Percentiles rank a stretch among this genome's conserved stretches.
These are phyloP conservation scores for Ganaspis brasiliensis DNA, from an alignment of 2,888 invertebrate genomes.

Conservation along the genomic window DNA sequence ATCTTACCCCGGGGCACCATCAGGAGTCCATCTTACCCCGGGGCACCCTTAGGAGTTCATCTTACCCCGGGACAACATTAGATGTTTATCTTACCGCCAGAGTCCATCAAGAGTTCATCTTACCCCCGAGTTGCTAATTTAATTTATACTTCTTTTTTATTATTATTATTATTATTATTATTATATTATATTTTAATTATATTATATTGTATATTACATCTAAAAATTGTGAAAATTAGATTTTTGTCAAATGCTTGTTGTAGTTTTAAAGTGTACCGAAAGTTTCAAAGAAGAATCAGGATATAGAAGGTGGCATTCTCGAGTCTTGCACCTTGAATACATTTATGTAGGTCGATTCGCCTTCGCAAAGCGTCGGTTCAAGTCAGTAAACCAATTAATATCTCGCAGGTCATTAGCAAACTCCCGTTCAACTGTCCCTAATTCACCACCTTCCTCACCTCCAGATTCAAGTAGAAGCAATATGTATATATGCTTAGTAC, in stretches of 20 bases:
- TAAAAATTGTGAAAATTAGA: not conserved
- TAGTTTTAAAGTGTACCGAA: not conserved
- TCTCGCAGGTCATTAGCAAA: constrained; percentile 69
- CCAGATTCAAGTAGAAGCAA: not conserved
- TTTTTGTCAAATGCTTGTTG: not conserved
- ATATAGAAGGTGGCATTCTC: constrained; percentile 8
- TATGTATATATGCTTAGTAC: too few relatives aligned
- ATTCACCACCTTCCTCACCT: constrained; percentile 61
- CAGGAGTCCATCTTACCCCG: too few relatives aligned
- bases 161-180: too few relatives aligned
- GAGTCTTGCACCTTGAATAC: constrained; percentile 48
- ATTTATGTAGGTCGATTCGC: constrained; percentile 54
- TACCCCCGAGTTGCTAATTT: too few relatives aligned
- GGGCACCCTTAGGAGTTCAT: too few relatives aligned
- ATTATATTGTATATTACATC: too few relatives aligned
- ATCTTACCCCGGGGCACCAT: too few relatives aligned
- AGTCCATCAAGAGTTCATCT: too few relatives aligned
- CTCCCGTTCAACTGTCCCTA: constrained; percentile 65
- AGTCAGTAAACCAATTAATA: constrained; percentile 68
- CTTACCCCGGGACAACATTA: too few relatives aligned
- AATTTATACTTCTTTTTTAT: too few relatives aligned
- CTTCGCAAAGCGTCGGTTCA: constrained; percentile 49
- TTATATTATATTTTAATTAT: too few relatives aligned
- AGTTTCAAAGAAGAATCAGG: constrained; percentile 7
- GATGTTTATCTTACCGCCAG: too few relatives aligned